Evolutionary conservation across 2,113 vertebrate species (phyloP).

Genomic region (Strigops habroptila): DNA sequence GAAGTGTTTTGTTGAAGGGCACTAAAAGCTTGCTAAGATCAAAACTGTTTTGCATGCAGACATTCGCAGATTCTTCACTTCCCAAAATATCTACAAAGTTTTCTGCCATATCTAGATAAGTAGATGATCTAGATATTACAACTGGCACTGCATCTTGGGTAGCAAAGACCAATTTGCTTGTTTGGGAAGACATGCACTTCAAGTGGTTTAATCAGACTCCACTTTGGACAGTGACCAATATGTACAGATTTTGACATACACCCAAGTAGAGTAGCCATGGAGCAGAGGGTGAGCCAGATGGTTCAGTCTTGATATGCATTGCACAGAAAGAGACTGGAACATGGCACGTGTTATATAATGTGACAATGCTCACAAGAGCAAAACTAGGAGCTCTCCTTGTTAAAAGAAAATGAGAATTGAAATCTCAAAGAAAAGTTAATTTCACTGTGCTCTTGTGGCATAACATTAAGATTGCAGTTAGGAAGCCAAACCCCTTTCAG

Average conservation of each 20-base stretch:
- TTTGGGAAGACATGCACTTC: not conserved
- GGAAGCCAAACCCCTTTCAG: not conserved
- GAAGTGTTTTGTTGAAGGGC: not conserved
- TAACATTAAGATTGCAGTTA: not conserved
- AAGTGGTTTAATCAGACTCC: not conserved
- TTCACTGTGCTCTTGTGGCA: not conserved
- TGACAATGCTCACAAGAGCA: not conserved
- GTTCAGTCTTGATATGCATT: not conserved
- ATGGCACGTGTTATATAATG: not conserved
- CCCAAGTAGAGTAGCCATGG: not conserved
- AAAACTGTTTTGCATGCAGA: not conserved
- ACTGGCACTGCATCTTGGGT: not conserved
- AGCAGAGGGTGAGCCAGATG: slow-evolving; percentile 36
- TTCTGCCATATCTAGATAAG: not conserved
- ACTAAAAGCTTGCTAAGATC: not conserved
- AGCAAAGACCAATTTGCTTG: not conserved
- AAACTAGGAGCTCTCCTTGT: not conserved
- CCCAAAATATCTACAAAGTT: not conserved
- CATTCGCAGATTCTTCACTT: not conserved
- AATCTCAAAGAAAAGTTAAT: not conserved
- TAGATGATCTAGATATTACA: not conserved
- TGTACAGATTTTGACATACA: not conserved
- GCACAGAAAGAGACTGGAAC: not conserved
- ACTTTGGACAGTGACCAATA: not conserved
- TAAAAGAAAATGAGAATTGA: not conserved